These are phyloP conservation scores for Eriocheir sinensis DNA, from an alignment of 1,140 invertebrate species.

Conservation along the genomic window DNA sequence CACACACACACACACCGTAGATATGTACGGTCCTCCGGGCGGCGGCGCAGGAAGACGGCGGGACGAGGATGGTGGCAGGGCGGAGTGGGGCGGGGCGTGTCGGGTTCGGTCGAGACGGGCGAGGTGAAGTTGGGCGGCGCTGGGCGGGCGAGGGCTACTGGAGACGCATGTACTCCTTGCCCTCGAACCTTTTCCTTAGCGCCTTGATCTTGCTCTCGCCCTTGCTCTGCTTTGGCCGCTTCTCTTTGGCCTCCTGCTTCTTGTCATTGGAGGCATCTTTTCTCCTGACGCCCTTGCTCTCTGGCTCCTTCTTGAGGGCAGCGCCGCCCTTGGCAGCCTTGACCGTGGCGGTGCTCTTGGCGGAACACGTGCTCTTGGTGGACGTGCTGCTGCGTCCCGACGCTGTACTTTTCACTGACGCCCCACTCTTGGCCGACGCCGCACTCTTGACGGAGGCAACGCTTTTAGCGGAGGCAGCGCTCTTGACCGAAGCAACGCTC, in stretches of 20 bases:
- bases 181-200: slow-evolving; percentile 70
- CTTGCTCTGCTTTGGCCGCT: slow-evolving; percentile 54
- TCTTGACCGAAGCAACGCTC: slow-evolving; percentile 52
- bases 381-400: slow-evolving; percentile 51
- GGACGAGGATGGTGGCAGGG: neutral
- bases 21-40: neutral
- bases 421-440: slow-evolving; percentile 58
- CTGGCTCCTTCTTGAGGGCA: slow-evolving; percentile 58
- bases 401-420: slow-evolving; percentile 35
- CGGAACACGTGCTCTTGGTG: slow-evolving; percentile 44
- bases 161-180: slow-evolving; percentile 68
- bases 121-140: neutral
- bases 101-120: neutral
- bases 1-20: neutral
- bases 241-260: slow-evolving; percentile 40
- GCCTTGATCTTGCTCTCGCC: slow-evolving; percentile 69
- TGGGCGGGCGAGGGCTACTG: neutral
- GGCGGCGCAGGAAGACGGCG: neutral
- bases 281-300: slow-evolving; percentile 69
- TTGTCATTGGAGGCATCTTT: slow-evolving; percentile 50
- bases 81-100: neutral
- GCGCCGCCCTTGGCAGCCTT: slow-evolving; percentile 56
- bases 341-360: slow-evolving; percentile 48
- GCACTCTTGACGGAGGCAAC: slow-evolving; percentile 45
- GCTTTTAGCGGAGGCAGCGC: slow-evolving; percentile 43